phyloP scores from a whole-genome alignment of 1,140 invertebrate species.

The Ylistrum balloti region DNA sequence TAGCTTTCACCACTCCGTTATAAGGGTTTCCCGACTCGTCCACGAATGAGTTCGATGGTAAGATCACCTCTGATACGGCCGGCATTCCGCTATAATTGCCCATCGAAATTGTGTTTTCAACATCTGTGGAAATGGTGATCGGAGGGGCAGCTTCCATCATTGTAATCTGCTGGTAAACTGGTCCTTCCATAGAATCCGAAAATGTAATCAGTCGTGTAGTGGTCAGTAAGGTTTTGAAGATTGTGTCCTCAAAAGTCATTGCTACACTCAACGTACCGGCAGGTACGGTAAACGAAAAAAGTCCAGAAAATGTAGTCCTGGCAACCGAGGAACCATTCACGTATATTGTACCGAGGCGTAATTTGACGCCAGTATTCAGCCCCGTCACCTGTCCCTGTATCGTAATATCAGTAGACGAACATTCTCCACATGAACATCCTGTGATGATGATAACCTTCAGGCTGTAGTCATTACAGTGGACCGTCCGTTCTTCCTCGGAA shows the following conservation, averaged over 20 bases:
- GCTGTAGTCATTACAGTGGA: background rate
- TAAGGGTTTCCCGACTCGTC: background rate
- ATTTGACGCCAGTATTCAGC: background rate
- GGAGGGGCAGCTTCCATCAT: background rate
- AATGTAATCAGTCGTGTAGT: background rate
- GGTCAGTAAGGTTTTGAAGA: background rate
- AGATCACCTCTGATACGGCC: background rate
- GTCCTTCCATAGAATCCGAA: background rate
- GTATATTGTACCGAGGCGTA: background rate
- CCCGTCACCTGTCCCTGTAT: background rate
- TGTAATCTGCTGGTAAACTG: background rate
- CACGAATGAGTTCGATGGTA: background rate
- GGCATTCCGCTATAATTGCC: background rate
- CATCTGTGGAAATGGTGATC: background rate
- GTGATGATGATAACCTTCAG: background rate
- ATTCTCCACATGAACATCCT: background rate
- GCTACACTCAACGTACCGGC: background rate
- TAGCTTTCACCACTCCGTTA: background rate
- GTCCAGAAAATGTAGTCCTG: background rate
- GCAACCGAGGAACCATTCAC: background rate
- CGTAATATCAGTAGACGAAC: background rate
- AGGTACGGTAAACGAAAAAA: background rate
- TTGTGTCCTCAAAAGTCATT: background rate
- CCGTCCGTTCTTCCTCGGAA: background rate
- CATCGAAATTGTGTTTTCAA: background rate